These are phyloP conservation scores for Metopia argyrocephala DNA, from an alignment of 2,888 invertebrate species.

Conservation along the genomic window DNA sequence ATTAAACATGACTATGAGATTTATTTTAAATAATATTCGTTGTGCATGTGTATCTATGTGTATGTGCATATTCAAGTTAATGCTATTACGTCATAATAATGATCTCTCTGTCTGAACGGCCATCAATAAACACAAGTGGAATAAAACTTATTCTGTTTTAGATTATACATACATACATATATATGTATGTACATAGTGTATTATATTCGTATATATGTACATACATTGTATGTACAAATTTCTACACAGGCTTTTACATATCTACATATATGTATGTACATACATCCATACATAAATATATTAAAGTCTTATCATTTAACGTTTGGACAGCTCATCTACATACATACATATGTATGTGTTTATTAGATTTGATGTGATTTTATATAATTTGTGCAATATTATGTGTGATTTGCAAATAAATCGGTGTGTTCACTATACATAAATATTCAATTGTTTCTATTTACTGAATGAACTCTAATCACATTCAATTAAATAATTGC, in stretches of 20 bases:
- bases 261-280: no score
- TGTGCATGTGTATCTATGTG: neutral
- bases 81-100: constrained; percentile 24
- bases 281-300: no score
- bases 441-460: constrained; percentile 34
- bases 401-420: constrained; percentile 20
- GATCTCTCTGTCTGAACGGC: neutral
- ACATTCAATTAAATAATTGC: constrained; percentile 64
- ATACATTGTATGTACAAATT: no score
- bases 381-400: neutral
- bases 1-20: neutral
- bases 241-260: no score
- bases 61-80: neutral
- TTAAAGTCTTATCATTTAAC: neutral
- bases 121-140: no score
- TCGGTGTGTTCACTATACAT: constrained; percentile 19
- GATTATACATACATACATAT: no score
- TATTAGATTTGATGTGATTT: constrained; percentile 25
- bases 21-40: neutral
- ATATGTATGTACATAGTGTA: no score
- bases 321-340: neutral
- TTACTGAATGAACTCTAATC: constrained; percentile 55
- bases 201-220: no score
- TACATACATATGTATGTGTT: neutral
- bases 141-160: no score